Base-by-base conservation (phyloP, 1,140 invertebrate species). In the Aphelenchoides avenae region DNA sequence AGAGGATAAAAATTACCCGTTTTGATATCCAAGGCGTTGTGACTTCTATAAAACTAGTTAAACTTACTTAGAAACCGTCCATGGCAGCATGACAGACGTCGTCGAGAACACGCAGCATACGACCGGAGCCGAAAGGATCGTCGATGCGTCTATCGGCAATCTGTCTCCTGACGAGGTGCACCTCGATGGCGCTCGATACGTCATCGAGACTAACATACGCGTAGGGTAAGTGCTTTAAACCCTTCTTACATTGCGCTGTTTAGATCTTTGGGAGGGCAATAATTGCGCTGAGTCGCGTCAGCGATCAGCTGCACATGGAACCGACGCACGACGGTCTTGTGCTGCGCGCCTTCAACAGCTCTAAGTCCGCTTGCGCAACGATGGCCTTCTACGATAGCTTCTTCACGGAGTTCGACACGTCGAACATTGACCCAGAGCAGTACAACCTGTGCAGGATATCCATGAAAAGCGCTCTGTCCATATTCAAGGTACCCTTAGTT, bases 341-440 rank as follows among this genome's bases (percentile, higher is more conserved):
- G 24, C 27, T 53, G 48, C 34, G 20, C 6, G 52, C 52, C 22
- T 53, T 27, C 7, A 41, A 37, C 15, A 47, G 40, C 5, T 34
- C 52, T 15, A 37, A 41, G n/a, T 53, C 52, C 27, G 52, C 52
- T 20, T 46, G 34, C 27, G 52, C 52, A 11, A 53, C 43, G 36
- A 41, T 53, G 26, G 36, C 9, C 5, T 30, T 53, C n/a, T 26
- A 26, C 13, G 20, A 26, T 5, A 37, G 51, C n/a, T 53, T 53
- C n/a, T 53, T 53, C 26, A 22, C 40, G 2, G 40, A 22, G 7
- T 29, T 43, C 18, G 39, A 37, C 22, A 31, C 52, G 9, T 47
- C 34, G n/a, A 52, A 52, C 51, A 24, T 9, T 27, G 18, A 41
- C 39, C 20, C 39, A 18, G 24, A 49, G n/a, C 40, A 47, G 18